These are phyloP conservation scores for Notodonta ziczac DNA, from an alignment of 2,888 invertebrate species.

Conservation along the genomic window DNA sequence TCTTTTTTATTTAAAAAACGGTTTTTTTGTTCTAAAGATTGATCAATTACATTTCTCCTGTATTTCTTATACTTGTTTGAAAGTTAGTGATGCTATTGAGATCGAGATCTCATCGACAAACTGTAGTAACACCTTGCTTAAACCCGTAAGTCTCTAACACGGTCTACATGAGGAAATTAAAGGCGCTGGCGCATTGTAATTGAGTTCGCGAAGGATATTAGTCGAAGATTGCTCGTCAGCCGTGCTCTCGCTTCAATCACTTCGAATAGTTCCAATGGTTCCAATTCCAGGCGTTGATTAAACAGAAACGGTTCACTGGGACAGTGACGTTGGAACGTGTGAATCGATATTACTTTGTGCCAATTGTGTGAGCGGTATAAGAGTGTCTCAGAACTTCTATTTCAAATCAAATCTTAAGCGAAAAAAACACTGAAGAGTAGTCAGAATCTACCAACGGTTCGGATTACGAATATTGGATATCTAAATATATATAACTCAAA, in stretches of 20 bases:
- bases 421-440: too few relatives aligned
- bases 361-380: too few relatives aligned
- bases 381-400: neutral
- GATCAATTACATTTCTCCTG: too few relatives aligned
- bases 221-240: slow-evolving; percentile 82
- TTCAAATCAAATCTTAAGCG: too few relatives aligned
- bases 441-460: too few relatives aligned
- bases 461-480: too few relatives aligned
- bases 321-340: slow-evolving; percentile 46
- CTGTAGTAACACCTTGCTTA: slow-evolving; percentile 33
- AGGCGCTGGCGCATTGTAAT: slow-evolving; percentile 71
- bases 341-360: slow-evolving; percentile 43
- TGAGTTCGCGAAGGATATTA: slow-evolving; percentile 82
- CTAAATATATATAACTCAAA: too few relatives aligned
- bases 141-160: slow-evolving; percentile 30
- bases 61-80: too few relatives aligned
- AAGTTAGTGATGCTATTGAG: neutral
- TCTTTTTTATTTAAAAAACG: too few relatives aligned
- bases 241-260: slow-evolving; percentile 73
- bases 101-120: slow-evolving; percentile 11
- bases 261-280: slow-evolving; percentile 72
- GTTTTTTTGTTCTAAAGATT: too few relatives aligned
- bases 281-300: slow-evolving; percentile 75
- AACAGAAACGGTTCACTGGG: slow-evolving; percentile 80
- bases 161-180: slow-evolving; percentile 71